Base-by-base conservation (phyloP, 2,888 invertebrate species). In the Trichogramma dendrolimi region DNA sequence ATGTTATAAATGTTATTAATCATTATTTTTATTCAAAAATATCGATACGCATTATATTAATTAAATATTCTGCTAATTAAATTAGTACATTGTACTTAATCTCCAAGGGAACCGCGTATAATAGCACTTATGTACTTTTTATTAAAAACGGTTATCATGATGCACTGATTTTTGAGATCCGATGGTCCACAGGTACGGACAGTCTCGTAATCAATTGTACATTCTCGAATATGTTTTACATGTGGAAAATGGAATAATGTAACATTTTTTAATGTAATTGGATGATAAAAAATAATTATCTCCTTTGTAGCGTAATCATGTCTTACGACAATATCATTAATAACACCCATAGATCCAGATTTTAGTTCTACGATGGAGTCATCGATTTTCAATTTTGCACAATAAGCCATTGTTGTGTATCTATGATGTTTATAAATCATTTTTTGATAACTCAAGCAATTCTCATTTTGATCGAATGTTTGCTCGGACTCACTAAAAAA, bases 401-500 rank as follows among this genome's bases (percentile, higher is more conserved):
- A 56, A 38, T 65, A 65, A 7, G 3, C 11, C 2, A 14, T 47
- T 27, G 51, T 55, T 7, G 64, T 62, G 46, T 48, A 65, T 60
- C 64, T 57, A 11, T 44, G 6, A n/a, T 48, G 42, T 38, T 58
- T 42, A 43, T 43, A 7, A 42, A 62, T 62, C 5, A 65, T 10
- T 60, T 62, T 65, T 27, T 61, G 10, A 14, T 57, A 62, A 41
- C 53, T 41, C 38, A 57, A 62, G 42, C 61, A 56, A 5, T 2
- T 11, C n/a, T n/a, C n/a, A n/a, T n/a, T n/a, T n/a, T n/a, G n/a
- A 14, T 43, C 40, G 5, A 53, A 43, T 38, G 14, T 5, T 51
- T 27, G 6, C 46, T 64, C 62, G n/a, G n/a, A n/a, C n/a, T n/a
- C n/a, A 54, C 58, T 60, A 8, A 62, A 57, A 11, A 38, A 8